Evolutionary conservation across 2,797 vertebrate genomes (phyloP).

Genomic region (Cyclura pinguis): DNA sequence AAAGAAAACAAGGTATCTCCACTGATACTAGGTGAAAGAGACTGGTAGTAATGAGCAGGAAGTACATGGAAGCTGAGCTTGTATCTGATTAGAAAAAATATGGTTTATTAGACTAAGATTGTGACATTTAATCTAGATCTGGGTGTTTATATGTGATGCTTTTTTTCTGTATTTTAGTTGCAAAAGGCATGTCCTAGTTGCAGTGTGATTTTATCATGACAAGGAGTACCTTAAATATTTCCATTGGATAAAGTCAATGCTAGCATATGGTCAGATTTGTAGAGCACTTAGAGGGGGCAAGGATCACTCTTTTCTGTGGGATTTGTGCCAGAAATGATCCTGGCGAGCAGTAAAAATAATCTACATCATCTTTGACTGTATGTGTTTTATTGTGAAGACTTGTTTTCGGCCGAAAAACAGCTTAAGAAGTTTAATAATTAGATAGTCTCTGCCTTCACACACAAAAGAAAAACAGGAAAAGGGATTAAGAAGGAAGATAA

Average conservation of each 20-base stretch:
- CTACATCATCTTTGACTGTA: background rate
- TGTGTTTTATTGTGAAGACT: background rate
- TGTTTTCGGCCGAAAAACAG: background rate
- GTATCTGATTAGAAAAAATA: background rate
- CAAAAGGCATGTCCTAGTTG: background rate
- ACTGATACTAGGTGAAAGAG: background rate
- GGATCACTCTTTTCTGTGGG: background rate
- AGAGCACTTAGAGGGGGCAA: background rate
- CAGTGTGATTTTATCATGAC: conserved; percentile 1
- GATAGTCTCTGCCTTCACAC: background rate
- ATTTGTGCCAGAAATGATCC: background rate
- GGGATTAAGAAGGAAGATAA: background rate
- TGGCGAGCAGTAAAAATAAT: background rate
- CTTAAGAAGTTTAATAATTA: background rate
- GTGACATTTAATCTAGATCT: background rate
- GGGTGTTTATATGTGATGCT: background rate
- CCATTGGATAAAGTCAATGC: background rate
- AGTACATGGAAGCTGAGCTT: background rate
- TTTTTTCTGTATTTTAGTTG: background rate
- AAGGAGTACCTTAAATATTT: conserved; percentile 18
- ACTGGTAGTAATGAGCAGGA: background rate
- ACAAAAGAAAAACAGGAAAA: background rate
- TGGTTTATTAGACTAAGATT: background rate
- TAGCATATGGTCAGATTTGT: background rate
- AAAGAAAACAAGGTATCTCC: background rate